Evolutionary conservation across 2,113 vertebrate genomes (phyloP).

Genomic region (Felis chaus): DNA sequence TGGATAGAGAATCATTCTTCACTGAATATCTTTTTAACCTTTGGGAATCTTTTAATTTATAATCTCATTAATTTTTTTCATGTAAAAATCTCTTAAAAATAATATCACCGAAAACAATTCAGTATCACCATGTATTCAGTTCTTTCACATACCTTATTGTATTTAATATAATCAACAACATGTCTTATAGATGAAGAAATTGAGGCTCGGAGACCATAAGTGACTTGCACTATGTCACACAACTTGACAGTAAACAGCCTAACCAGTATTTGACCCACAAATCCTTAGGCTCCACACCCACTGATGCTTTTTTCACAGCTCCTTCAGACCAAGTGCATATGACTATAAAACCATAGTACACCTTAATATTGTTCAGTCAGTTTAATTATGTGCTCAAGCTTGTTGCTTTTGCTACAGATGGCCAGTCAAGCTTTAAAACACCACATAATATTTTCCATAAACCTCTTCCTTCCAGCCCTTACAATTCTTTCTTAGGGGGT

Average conservation of each 20-base stretch:
- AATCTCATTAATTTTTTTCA: too few relatives aligned
- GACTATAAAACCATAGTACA: background rate
- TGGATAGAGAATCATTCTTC: background rate
- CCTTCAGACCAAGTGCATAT: background rate
- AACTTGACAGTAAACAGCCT: background rate
- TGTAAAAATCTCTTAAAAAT: too few relatives aligned
- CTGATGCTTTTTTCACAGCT: background rate
- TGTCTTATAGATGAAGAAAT: background rate
- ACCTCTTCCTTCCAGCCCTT: background rate
- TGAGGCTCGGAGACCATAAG: background rate
- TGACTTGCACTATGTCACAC: background rate
- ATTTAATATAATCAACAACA: background rate
- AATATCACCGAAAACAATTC: background rate
- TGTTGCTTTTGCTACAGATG: background rate
- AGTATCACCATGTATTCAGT: background rate
- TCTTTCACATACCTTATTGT: background rate
- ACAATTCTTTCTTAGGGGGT: background rate
- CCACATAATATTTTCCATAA: background rate
- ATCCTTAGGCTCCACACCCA: background rate
- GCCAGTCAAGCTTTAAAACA: background rate
- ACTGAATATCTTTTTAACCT: background rate
- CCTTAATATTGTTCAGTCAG: background rate
- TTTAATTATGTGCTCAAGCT: background rate
- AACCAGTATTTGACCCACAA: background rate
- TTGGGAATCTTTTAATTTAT: constrained; percentile 19